Evolutionary conservation across 1,140 invertebrate species (phyloP).

Genomic region (Drosophila truncata): DNA sequence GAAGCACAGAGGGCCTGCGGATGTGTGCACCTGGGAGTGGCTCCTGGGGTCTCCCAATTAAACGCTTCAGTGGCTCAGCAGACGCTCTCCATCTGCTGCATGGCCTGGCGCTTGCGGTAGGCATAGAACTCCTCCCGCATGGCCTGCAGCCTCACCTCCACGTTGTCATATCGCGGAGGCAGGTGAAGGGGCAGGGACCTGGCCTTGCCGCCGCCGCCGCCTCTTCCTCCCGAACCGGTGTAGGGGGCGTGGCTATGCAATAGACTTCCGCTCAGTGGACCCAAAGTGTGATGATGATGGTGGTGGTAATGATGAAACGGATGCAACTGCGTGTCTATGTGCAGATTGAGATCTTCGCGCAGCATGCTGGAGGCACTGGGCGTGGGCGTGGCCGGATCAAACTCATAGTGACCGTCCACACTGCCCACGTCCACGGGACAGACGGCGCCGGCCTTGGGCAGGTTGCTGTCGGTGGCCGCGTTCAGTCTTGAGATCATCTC

Average conservation of each 20-base stretch:
- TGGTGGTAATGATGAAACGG: slow-evolving; percentile 49
- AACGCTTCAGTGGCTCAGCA: slow-evolving; percentile 86
- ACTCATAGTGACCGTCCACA: slow-evolving; percentile 98
- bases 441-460: slow-evolving; percentile 64
- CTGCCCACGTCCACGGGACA: slow-evolving; percentile 92
- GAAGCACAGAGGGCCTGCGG: slow-evolving; percentile 6
- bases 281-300: slow-evolving; percentile 65
- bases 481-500: slow-evolving; percentile 86
- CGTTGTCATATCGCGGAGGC: slow-evolving; percentile 91
- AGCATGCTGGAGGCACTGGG: slow-evolving; percentile 88
- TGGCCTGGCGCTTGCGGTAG: slow-evolving; percentile 94
- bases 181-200: slow-evolving; percentile 80
- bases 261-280: slow-evolving; percentile 77
- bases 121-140: slow-evolving; percentile 98
- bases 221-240: not conserved
- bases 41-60: slow-evolving; percentile 17
- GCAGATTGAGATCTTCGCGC: slow-evolving; percentile 82
- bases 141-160: slow-evolving; percentile 95
- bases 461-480: slow-evolving; percentile 86
- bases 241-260: slow-evolving; percentile 75
- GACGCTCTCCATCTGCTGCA: slow-evolving; percentile 89
- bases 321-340: slow-evolving; percentile 70
- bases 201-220: slow-evolving; percentile 49
- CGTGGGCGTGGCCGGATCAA: slow-evolving; percentile 92
- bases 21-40: slow-evolving; percentile 4